phyloP scores from a whole-genome alignment of 2,797 vertebrate species.

The Limnodromus scolopaceus region DNA sequence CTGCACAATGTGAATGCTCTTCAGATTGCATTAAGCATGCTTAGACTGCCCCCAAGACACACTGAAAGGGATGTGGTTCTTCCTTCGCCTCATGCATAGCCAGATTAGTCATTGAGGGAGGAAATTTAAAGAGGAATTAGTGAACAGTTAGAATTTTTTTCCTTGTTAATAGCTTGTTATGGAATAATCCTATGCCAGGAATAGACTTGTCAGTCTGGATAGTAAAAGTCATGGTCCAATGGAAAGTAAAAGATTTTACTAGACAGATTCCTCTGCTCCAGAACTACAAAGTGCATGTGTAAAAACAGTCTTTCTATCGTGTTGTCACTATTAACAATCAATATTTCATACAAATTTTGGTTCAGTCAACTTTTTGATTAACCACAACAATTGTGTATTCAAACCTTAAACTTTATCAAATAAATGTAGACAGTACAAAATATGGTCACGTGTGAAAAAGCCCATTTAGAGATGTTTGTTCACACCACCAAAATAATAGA shows the following conservation, averaged over 20 bases:
- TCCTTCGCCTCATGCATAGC: neutral
- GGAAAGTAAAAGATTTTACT: neutral
- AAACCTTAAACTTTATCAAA: neutral
- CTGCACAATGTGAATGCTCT: neutral
- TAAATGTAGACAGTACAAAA: neutral
- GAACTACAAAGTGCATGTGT: neutral
- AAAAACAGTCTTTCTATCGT: neutral
- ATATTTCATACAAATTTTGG: neutral
- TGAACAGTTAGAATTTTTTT: neutral
- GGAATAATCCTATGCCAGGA: neutral
- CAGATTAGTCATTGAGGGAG: neutral
- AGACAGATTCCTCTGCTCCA: neutral
- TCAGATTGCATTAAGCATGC: constrained; percentile 4
- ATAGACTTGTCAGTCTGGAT: neutral
- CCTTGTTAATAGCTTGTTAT: neutral
- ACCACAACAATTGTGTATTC: neutral
- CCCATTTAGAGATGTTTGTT: neutral
- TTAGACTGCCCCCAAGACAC: constrained; percentile 43
- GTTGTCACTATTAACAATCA: neutral
- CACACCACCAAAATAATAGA: neutral
- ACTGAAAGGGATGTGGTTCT: neutral
- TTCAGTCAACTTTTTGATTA: neutral
- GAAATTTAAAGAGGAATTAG: constrained; percentile 2
- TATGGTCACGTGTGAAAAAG: neutral
- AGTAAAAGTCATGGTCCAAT: neutral